Conservation (phyloP, 2,113 vertebrate genomes). For the Pachyramphus minor region DNA sequence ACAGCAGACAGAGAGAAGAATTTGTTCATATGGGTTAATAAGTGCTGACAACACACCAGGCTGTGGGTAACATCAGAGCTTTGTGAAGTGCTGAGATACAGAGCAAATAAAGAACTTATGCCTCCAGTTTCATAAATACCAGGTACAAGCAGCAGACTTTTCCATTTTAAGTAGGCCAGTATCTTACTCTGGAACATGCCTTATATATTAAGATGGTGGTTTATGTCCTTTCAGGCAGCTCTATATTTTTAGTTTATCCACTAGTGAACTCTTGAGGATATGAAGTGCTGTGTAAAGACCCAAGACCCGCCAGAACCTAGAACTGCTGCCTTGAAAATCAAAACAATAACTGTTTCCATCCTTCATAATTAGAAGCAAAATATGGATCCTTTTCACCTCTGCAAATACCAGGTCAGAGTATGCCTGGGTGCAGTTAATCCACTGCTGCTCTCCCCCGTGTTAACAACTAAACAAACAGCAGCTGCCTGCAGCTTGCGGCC, state of each 20-base stretch:
- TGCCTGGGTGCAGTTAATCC: slow-evolving; percentile 45
- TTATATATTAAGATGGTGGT: slow-evolving; percentile 12
- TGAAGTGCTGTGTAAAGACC: not conserved
- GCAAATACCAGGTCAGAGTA: slow-evolving; percentile 25
- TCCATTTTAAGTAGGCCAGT: slow-evolving; percentile 48
- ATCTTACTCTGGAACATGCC: slow-evolving; percentile 23
- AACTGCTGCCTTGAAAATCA: not conserved
- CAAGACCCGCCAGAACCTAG: not conserved
- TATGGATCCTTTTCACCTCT: slow-evolving; percentile 37
- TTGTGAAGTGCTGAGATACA: not conserved
- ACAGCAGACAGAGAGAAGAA: not conserved
- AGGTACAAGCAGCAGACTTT: slow-evolving; percentile 12
- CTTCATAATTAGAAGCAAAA: slow-evolving; percentile 33
- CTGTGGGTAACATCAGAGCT: not conserved
- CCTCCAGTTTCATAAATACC: slow-evolving; percentile 7
- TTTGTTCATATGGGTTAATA: not conserved
- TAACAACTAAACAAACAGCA: slow-evolving; percentile 60
- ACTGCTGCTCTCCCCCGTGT: slow-evolving; percentile 23
- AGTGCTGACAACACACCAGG: not conserved
- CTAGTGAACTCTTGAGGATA: not conserved
- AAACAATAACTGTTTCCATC: not conserved
- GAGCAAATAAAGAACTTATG: slow-evolving; percentile 19
- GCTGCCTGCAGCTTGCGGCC: slow-evolving; percentile 45
- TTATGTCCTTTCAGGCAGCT: slow-evolving; percentile 45
- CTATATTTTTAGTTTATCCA: slow-evolving; percentile 30